Percentiles rank a stretch among this genome's conserved stretches.
phyloP scores from a whole-genome alignment of 1,140 invertebrate genomes.

The Carposina sasakii region DNA sequence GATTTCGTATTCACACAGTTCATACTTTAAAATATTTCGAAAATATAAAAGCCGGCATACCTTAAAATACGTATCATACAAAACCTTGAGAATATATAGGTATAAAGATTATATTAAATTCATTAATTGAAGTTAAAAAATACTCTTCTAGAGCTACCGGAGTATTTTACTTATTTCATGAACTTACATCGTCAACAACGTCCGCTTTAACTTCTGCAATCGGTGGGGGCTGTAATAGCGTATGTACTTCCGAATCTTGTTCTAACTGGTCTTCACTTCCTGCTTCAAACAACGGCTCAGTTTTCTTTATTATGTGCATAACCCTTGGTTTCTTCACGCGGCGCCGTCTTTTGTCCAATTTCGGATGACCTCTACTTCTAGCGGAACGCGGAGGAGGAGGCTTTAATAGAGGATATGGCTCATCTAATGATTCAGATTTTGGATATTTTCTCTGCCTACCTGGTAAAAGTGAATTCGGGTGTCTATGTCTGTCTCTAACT shows the following conservation, averaged over 20 bases:
- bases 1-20: too few relatives aligned
- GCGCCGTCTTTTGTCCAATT: slow-evolving; percentile 47
- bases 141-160: too few relatives aligned
- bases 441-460: slow-evolving; percentile 53
- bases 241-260: slow-evolving; percentile 32
- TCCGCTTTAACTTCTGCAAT: slow-evolving; percentile 44
- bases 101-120: too few relatives aligned
- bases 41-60: too few relatives aligned
- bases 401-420: slow-evolving; percentile 64
- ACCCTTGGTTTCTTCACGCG: slow-evolving; percentile 43
- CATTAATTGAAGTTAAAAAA: too few relatives aligned
- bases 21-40: too few relatives aligned
- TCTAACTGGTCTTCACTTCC: slow-evolving; percentile 33
- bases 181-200: slow-evolving; percentile 20
- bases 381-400: slow-evolving; percentile 48
- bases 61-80: too few relatives aligned
- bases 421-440: slow-evolving; percentile 42
- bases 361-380: slow-evolving; percentile 33
- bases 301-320: slow-evolving; percentile 44
- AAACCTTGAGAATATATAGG: too few relatives aligned
- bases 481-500: slow-evolving; percentile 35
- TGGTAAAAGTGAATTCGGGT: slow-evolving; percentile 40
- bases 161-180: too few relatives aligned
- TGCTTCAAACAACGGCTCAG: slow-evolving; percentile 52
- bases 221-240: slow-evolving; percentile 35